phyloP scores from a whole-genome alignment of 2,888 invertebrate genomes.

The Hofmannophila pseudospretella region DNA sequence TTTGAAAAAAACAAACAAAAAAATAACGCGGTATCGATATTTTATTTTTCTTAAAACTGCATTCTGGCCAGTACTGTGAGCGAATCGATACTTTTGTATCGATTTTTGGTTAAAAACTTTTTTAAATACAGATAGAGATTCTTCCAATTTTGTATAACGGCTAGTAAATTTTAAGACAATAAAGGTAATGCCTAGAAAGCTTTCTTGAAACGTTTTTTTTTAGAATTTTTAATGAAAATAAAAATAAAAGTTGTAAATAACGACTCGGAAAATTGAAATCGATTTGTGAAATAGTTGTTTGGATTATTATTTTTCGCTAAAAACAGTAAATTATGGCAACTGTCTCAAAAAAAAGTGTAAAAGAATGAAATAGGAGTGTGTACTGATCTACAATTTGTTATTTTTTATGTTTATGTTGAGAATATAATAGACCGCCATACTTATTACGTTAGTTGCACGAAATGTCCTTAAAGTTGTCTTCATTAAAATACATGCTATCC shows the following conservation, averaged over 20 bases:
- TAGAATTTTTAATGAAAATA: constrained; percentile 8
- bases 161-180: constrained; percentile 26
- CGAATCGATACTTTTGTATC: too few species aligned
- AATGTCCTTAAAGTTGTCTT: too few species aligned
- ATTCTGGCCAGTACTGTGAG: too few species aligned
- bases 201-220: constrained; percentile 14
- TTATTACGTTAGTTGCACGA: too few species aligned
- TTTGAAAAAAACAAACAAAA: background rate
- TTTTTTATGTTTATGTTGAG: constrained; percentile 71
- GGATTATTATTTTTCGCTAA: background rate
- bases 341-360: constrained; percentile 45
- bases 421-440: constrained; percentile 13
- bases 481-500: too few species aligned
- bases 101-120: too few species aligned
- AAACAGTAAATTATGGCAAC: constrained; percentile 33
- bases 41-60: too few species aligned
- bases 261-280: too few species aligned
- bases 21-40: too few species aligned
- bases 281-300: background rate
- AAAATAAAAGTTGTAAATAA: background rate
- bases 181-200: constrained; percentile 23
- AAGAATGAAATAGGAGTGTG: constrained; percentile 46
- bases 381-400: constrained; percentile 44
- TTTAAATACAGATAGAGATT: too few species aligned
- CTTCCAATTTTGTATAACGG: background rate